A percentile compares a stretch with the other conserved stretches of the same genome.
phyloP scores from a whole-genome alignment of 2,888 invertebrate genomes.

The Caenorhabditis sulstoni region DNA sequence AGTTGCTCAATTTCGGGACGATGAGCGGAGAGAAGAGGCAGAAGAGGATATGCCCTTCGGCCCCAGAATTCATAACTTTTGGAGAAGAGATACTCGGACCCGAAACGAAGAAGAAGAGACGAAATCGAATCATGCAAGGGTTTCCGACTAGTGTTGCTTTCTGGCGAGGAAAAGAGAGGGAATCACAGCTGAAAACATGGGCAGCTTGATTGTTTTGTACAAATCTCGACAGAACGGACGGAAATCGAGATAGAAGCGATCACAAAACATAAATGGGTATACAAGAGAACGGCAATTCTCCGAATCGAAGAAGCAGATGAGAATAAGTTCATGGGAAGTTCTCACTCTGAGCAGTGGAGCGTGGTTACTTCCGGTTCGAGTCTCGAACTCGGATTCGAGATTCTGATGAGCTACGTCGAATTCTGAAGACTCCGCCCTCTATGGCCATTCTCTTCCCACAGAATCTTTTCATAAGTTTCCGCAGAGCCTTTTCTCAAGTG shows the following conservation, averaged over 20 bases:
- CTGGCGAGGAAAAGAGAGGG: not conserved
- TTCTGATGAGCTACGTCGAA: slow-evolving; percentile 4
- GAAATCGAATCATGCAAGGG: slow-evolving; percentile 15
- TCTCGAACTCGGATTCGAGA: no score
- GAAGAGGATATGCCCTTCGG: slow-evolving; percentile 1
- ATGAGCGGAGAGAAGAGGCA: slow-evolving; percentile 14
- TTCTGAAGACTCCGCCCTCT: not conserved
- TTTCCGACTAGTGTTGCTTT: not conserved
- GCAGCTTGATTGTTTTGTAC: slow-evolving; percentile 29
- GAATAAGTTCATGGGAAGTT: no score
- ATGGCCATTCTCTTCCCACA: no score
- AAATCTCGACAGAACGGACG: not conserved
- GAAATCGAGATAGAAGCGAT: slow-evolving; percentile 19
- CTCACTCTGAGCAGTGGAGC: no score
- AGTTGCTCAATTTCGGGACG: slow-evolving; percentile 37
- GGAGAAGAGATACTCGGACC: slow-evolving; percentile 4
- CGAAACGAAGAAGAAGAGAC: not conserved
- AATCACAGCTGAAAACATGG: slow-evolving; percentile 24
- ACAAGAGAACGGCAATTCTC: not conserved
- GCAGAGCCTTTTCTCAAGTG: slow-evolving; percentile 29
- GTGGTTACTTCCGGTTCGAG: no score
- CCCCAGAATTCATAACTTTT: slow-evolving; percentile 22
- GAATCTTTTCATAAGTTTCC: not conserved
- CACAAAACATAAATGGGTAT: slow-evolving; percentile 5
- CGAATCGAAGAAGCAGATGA: no score